Evolutionary conservation across 1,140 invertebrate genomes (phyloP).

Genomic region (Bombus difficillimus): DNA sequence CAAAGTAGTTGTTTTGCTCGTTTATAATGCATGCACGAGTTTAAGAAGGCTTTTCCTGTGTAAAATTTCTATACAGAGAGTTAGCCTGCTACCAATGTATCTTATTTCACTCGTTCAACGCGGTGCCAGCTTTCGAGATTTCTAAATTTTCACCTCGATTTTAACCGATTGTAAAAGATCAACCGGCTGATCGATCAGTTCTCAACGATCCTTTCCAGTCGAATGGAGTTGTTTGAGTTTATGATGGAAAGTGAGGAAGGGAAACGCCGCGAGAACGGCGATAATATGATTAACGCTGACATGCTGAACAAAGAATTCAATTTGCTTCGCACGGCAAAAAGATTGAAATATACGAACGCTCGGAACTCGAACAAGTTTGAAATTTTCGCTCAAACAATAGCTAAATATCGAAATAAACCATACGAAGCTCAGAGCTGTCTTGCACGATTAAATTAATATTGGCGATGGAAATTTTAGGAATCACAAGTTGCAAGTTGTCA

Average conservation of each 20-base stretch:
- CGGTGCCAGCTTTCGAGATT: slow-evolving; percentile 44
- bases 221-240: slow-evolving; percentile 19
- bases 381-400: not conserved
- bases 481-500: not conserved
- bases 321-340: slow-evolving; percentile 21
- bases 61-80: not conserved
- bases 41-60: not conserved
- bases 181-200: not conserved
- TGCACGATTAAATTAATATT: not conserved
- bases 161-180: slow-evolving; percentile 15
- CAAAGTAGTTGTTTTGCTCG: not conserved
- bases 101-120: slow-evolving; percentile 29
- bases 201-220: slow-evolving; percentile 17
- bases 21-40: not conserved
- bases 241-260: slow-evolving; percentile 49
- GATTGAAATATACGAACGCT: not conserved
- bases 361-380: not conserved
- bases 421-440: not conserved
- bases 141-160: slow-evolving; percentile 56
- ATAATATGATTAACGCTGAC: slow-evolving; percentile 55
- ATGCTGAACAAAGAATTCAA: slow-evolving; percentile 26
- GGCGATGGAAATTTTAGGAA: not conserved
- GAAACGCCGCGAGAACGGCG: slow-evolving; percentile 18
- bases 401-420: no score
- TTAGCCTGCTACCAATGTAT: not conserved